Evolutionary conservation across 2,888 invertebrate genomes (phyloP).

Genomic region (Calameuta pallipes): DNA sequence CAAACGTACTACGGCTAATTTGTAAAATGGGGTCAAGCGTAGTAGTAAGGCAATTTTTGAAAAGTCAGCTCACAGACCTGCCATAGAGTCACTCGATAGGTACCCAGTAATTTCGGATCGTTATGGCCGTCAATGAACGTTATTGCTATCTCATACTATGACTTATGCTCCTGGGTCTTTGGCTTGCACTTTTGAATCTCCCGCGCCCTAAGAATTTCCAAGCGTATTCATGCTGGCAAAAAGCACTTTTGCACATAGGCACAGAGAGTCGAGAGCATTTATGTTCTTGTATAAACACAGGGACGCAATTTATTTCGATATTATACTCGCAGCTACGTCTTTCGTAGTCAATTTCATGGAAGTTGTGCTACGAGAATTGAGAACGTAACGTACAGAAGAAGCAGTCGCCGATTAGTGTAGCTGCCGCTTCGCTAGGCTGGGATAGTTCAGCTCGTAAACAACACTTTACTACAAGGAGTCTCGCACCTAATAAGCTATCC

Average conservation of each 20-base stretch:
- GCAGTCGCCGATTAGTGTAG: background rate
- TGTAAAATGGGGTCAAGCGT: background rate
- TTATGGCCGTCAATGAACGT: constrained; percentile 55
- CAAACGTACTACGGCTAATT: background rate
- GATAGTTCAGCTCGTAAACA: constrained; percentile 23
- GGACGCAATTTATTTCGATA: background rate
- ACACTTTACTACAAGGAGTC: constrained; percentile 23
- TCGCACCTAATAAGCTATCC: constrained; percentile 31
- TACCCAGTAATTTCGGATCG: constrained; percentile 53
- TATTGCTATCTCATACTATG: constrained; percentile 63
- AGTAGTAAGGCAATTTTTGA: constrained; percentile 9
- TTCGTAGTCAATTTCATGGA: constrained; percentile 7
- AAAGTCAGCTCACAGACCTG: constrained; percentile 50
- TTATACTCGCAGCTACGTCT: constrained; percentile 7
- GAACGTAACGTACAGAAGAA: background rate
- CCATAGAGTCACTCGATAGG: constrained; percentile 12
- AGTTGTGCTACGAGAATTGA: background rate
- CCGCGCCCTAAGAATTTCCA: constrained; percentile 38
- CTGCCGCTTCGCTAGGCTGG: constrained; percentile 7
- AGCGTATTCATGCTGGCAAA: constrained; percentile 56
- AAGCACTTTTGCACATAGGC: background rate
- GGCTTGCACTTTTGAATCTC: constrained; percentile 58
- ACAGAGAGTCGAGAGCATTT: background rate
- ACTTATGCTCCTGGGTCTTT: constrained; percentile 55
- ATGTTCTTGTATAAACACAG: background rate